phyloP scores from a whole-genome alignment of 1,140 invertebrate species.

The Drosophila jambulina region DNA sequence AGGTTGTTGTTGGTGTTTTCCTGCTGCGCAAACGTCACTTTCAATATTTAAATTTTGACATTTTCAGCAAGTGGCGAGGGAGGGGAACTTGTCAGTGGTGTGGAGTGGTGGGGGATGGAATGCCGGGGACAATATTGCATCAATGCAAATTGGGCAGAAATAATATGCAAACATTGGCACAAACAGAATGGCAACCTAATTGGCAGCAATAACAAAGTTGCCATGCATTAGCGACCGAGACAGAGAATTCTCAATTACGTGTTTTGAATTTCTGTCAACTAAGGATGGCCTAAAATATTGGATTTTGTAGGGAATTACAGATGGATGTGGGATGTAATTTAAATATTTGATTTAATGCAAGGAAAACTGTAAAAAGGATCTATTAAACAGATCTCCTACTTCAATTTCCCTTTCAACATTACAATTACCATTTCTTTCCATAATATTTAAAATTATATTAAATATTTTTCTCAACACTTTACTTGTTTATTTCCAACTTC shows the following conservation, averaged over 20 bases:
- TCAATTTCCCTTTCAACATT: no score
- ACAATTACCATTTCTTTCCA: not conserved
- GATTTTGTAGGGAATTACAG: no score
- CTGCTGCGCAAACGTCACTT: slow-evolving; percentile 55
- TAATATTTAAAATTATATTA: not conserved
- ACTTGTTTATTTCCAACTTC: not conserved
- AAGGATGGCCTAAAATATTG: not conserved
- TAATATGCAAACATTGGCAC: slow-evolving; percentile 77
- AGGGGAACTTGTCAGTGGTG: not conserved
- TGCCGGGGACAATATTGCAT: slow-evolving; percentile 49
- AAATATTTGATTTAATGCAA: not conserved
- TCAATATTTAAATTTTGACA: slow-evolving; percentile 82
- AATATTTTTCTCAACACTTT: no score
- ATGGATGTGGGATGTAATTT: not conserved
- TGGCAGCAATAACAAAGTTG: slow-evolving; percentile 67
- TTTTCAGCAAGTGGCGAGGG: slow-evolving; percentile 43
- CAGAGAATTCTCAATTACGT: slow-evolving; percentile 44
- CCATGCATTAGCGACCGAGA: slow-evolving; percentile 20
- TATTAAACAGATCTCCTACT: not conserved
- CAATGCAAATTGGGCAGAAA: slow-evolving; percentile 76
- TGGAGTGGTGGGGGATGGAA: not conserved
- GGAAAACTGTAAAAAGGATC: no score
- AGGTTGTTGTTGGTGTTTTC: not conserved
- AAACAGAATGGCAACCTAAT: slow-evolving; percentile 63
- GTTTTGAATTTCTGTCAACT: slow-evolving; percentile 10